Conservation (phyloP, 2,113 vertebrate genomes). For the Cryptomyrus ogoouensis region DNA sequence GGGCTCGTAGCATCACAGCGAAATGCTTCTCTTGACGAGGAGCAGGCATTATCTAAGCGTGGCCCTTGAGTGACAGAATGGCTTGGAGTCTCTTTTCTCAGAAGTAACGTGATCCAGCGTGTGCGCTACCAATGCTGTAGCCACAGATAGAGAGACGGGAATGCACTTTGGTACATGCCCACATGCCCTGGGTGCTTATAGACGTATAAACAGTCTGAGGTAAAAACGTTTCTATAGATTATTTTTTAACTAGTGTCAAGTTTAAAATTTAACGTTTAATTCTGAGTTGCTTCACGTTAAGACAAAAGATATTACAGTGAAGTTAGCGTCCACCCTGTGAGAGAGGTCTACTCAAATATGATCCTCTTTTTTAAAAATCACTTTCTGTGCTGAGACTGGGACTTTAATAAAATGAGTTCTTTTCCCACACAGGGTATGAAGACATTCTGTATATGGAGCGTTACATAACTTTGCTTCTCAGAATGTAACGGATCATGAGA, state of each 20-base stretch:
- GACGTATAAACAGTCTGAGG: slow-evolving; percentile 66
- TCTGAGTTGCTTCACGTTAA: slow-evolving; percentile 62
- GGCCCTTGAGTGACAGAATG: slow-evolving; percentile 64
- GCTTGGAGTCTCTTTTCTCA: slow-evolving; percentile 70
- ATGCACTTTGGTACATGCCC: slow-evolving; percentile 98
- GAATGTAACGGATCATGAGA: slow-evolving; percentile 11
- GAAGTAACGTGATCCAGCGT: slow-evolving; percentile 64
- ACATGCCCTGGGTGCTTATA: slow-evolving; percentile 85
- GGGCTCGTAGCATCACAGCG: slow-evolving; percentile 21
- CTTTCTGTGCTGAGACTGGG: slow-evolving; percentile 1
- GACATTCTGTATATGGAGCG: slow-evolving; percentile 25
- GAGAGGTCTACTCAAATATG: slow-evolving; percentile 40
- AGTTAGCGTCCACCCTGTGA: slow-evolving; percentile 62
- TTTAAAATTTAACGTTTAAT: slow-evolving; percentile 47
- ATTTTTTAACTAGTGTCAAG: slow-evolving; percentile 56
- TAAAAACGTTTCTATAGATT: slow-evolving; percentile 59
- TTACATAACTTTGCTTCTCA: slow-evolving; percentile 19
- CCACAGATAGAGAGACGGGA: slow-evolving; percentile 75
- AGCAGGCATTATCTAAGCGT: slow-evolving; percentile 57
- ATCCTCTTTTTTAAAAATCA: background rate
- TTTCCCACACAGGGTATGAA: slow-evolving; percentile 19
- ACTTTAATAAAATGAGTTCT: background rate
- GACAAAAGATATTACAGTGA: slow-evolving; percentile 52
- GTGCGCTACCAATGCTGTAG: slow-evolving; percentile 60
- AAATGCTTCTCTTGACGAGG: slow-evolving; percentile 40